Evolutionary conservation across 2,888 invertebrate species (phyloP).

Genomic region (Pelosia muscerda): DNA sequence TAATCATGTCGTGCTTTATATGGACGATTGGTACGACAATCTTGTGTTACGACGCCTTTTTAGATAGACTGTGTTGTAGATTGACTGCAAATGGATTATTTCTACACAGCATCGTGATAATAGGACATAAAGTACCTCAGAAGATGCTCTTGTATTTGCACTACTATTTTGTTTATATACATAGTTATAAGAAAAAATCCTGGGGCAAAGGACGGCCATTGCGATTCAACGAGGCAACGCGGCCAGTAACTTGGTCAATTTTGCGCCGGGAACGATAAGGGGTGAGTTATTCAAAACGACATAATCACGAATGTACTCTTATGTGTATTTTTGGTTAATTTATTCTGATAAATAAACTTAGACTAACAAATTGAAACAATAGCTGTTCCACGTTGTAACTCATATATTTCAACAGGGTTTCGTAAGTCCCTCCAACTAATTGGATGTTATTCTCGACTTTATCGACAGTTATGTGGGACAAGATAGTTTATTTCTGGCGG

Average conservation of each 20-base stretch:
- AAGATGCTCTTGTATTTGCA: background rate
- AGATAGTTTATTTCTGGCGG: constrained; percentile 72
- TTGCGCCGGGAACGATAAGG: too few relatives aligned
- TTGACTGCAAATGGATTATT: background rate
- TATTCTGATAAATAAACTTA: too few relatives aligned
- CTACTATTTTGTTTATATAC: background rate
- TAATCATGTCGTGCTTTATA: constrained; percentile 64
- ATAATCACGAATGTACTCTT: too few relatives aligned
- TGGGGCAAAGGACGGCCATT: too few relatives aligned
- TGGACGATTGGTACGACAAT: constrained; percentile 58
- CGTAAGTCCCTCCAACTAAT: constrained; percentile 57
- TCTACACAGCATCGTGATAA: background rate
- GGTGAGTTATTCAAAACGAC: too few relatives aligned
- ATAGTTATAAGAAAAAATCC: too few relatives aligned
- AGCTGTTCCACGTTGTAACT: constrained; percentile 28
- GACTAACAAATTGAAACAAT: constrained; percentile 18
- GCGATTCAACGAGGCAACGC: too few relatives aligned
- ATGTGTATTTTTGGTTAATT: too few relatives aligned
- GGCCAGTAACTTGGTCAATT: too few relatives aligned
- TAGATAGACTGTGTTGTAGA: constrained; percentile 54
- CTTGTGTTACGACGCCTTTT: constrained; percentile 62
- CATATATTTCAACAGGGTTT: constrained; percentile 44
- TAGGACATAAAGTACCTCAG: background rate
- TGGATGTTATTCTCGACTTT: constrained; percentile 63
- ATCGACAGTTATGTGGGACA: constrained; percentile 74